A percentile compares a stretch with the other conserved stretches of the same genome.
Evolutionary conservation across 2,888 invertebrate genomes (phyloP).

Genomic region (Sminthurides aquaticus): DNA sequence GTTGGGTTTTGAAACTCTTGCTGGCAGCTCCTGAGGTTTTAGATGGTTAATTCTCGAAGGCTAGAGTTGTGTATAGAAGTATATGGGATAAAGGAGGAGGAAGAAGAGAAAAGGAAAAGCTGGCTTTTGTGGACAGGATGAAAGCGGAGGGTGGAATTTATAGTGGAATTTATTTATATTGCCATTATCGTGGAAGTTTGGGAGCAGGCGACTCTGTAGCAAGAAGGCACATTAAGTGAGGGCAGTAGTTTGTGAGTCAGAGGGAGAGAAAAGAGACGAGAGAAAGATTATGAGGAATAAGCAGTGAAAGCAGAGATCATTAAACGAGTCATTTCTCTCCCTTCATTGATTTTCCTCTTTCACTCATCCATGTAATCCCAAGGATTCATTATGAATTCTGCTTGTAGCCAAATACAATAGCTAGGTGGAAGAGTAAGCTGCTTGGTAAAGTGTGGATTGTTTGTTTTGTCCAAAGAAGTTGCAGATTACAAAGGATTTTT

Average conservation of each 20-base stretch:
- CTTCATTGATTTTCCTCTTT: background rate
- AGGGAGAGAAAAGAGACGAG: background rate
- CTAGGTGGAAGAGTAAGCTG: background rate
- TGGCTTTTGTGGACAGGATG: background rate
- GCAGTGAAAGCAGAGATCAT: background rate
- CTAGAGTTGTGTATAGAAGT: no score
- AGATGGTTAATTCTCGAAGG: no score
- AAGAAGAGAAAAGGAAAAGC: background rate
- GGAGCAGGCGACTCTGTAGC: background rate
- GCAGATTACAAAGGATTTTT: background rate
- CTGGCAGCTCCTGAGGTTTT: no score
- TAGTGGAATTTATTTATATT: background rate
- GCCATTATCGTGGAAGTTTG: background rate
- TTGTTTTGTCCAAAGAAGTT: background rate
- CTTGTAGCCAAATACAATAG: background rate
- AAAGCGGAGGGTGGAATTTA: background rate
- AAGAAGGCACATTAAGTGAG: background rate
- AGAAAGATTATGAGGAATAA: background rate
- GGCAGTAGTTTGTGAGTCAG: background rate
- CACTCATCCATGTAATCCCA: background rate
- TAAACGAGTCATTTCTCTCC: background rate
- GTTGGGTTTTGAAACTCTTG: no score
- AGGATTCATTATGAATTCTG: background rate
- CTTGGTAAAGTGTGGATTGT: no score
- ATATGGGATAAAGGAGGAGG: no score